Percentiles rank a stretch among this genome's conserved stretches.
Evolutionary conservation across 2,888 invertebrate species (phyloP).

Genomic region (Allacma fusca): DNA sequence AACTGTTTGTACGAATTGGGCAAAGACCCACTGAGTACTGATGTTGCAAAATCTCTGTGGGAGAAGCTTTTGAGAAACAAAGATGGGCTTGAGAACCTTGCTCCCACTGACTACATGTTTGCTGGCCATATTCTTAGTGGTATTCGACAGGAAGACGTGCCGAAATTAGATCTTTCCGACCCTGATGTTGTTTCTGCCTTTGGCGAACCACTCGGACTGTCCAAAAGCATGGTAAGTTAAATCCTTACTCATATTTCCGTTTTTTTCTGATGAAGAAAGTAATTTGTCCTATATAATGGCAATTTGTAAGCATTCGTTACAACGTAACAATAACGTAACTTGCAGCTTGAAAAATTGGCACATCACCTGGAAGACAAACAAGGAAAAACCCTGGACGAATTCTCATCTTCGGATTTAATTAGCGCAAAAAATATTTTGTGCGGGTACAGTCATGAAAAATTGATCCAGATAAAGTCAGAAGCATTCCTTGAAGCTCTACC

Average conservation of each 20-base stretch:
- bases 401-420: constrained; percentile 48
- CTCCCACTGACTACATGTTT: constrained; percentile 44
- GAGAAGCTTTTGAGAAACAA: constrained; percentile 49
- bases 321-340: too few relatives aligned
- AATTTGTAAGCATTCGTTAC: too few relatives aligned
- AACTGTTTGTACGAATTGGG: constrained; percentile 58
- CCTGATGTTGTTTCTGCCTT: constrained; percentile 55
- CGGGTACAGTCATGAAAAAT: constrained; percentile 50
- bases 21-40: constrained; percentile 46
- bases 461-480: constrained; percentile 51
- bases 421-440: constrained; percentile 56
- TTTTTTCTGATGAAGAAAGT: neutral
- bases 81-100: constrained; percentile 34
- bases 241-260: neutral
- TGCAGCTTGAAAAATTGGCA: constrained; percentile 56
- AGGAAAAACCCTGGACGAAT: constrained; percentile 42
- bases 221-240: constrained; percentile 54
- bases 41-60: constrained; percentile 53
- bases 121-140: constrained; percentile 55
- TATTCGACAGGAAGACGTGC: constrained; percentile 51
- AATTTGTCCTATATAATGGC: neutral
- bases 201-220: constrained; percentile 52
- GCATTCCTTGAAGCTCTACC: constrained; percentile 54
- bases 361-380: constrained; percentile 51
- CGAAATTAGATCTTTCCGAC: constrained; percentile 51